Conservation (phyloP, 2,113 vertebrate genomes). For the Rhynchopsitta pachyrhyncha region DNA sequence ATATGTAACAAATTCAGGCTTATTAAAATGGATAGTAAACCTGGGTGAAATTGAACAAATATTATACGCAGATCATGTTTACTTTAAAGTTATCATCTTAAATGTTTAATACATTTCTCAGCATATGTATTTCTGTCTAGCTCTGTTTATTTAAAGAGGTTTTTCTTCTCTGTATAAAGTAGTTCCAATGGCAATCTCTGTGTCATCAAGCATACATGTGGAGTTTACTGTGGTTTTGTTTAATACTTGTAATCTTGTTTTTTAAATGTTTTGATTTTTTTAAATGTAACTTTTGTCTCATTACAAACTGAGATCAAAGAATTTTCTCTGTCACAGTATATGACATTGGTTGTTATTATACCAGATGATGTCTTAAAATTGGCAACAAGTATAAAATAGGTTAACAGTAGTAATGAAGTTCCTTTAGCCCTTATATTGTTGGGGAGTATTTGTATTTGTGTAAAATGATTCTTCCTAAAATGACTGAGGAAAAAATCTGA, state of each 20-base stretch:
- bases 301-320: background rate
- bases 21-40: constrained; percentile 23
- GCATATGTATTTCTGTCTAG: background rate
- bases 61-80: background rate
- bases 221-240: background rate
- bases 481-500: background rate
- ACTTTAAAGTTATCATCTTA: background rate
- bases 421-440: background rate
- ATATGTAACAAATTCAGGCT: background rate
- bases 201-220: background rate
- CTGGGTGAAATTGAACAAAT: background rate
- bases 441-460: background rate
- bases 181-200: background rate
- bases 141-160: background rate
- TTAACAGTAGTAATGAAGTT: background rate
- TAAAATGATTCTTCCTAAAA: background rate
- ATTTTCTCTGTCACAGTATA: background rate
- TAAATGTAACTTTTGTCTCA: background rate
- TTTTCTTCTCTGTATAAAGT: background rate
- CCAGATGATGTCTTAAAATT: background rate
- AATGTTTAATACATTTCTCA: background rate
- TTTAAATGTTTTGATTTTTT: background rate
- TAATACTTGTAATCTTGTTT: background rate
- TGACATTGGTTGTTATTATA: background rate
- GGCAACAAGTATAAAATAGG: background rate